Evolutionary conservation across 2,113 vertebrate species (phyloP), one percentile per base, ranked within the genome.

Genomic region (Labrus mixtus): DNA sequence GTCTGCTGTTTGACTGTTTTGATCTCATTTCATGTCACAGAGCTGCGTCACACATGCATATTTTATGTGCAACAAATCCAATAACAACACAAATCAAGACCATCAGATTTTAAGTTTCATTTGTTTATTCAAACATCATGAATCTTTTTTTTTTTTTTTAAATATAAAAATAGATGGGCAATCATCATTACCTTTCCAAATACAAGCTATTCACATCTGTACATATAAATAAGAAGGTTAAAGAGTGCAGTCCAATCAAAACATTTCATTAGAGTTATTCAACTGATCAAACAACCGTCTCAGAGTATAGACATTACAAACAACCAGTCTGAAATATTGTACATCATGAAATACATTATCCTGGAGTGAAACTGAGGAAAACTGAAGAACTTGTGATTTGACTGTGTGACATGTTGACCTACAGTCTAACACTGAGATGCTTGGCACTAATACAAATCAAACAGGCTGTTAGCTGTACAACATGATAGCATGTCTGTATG

Each of bases 161-260:
- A 72, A 70, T 45, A 8, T 17, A 91, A 92, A 93, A 91, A 93
- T 93, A 93, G 73, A 91, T 76, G 45, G 41, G 60, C 39, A 69
- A 66, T 82, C 51, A 78, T 82, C 46, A 76, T 82, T 73, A 86
- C 64, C 68, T 84, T 83, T 87, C 85, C 81, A 90, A 90, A 91
- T 87, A 55, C 66, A 71, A 22, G 41, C 81, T 87, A 89, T 91
- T 78, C 41, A 91, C 89, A 87, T 91, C 67, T 90, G n/a, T 92
- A 91, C 91, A 91, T 80, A 91, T 91, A 92, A 91, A 93, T 92
- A 91, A 81, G 33, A 73, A 78, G 19, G 25, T 79, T 76, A 69
- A 60, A 77, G 72, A 78, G 73, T 72, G 78, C 63, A 63, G 6
- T 77, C 53, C 54, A 15, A 68, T 85, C 70, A 68, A 83, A 79